A percentile compares a stretch with the other conserved stretches of the same genome.
Conservation (phyloP, 2,797 vertebrate genomes). For the Margarornis squamiger region DNA sequence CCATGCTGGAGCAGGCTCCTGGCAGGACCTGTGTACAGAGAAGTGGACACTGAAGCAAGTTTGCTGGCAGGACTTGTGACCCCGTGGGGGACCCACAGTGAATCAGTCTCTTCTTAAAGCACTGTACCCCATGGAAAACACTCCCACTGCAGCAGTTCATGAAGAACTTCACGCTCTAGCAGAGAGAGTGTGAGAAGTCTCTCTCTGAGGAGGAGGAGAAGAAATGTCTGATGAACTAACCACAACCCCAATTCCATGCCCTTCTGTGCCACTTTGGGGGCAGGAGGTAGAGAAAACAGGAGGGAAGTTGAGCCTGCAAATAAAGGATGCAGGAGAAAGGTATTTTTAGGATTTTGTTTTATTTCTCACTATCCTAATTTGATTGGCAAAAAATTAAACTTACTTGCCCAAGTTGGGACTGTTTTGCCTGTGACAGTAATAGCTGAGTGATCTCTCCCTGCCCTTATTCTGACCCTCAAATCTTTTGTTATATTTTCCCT, state of each 20-base stretch:
- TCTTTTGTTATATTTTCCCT: neutral
- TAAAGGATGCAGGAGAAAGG: neutral
- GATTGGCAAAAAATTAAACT: neutral
- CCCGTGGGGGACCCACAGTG: neutral
- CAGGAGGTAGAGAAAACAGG: neutral
- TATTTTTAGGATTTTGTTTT: neutral
- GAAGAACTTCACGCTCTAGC: neutral
- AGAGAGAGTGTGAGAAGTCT: neutral
- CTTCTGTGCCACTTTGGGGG: too few relatives aligned
- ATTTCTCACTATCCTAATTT: neutral
- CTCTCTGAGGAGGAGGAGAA: neutral
- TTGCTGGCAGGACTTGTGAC: neutral
- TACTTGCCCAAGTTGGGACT: neutral
- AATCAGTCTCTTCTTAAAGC: neutral
- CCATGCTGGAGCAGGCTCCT: neutral
- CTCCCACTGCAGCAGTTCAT: neutral
- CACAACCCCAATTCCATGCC: neutral
- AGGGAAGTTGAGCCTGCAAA: neutral
- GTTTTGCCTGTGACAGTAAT: neutral
- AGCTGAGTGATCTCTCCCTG: neutral
- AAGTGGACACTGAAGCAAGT: neutral
- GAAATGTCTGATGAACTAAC: neutral
- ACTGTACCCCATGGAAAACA: neutral
- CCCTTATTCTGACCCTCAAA: neutral
- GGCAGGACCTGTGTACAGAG: neutral